A percentile compares a stretch with the other conserved stretches of the same genome.
Conservation (phyloP, 1,140 invertebrate genomes). For the Steinernema khuongi region DNA sequence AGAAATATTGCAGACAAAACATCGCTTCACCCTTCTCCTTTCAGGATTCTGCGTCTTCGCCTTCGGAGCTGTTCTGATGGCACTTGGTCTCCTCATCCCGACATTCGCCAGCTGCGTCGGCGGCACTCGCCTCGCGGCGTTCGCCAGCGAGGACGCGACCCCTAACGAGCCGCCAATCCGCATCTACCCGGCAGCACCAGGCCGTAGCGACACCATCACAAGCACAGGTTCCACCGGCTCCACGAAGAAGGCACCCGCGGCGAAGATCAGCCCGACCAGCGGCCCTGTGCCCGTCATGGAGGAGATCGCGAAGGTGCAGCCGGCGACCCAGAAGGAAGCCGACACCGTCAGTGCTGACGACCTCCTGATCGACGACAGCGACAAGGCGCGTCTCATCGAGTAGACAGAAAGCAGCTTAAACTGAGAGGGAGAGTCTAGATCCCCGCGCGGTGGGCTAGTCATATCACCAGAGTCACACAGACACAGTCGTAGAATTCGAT, state of each 20-base stretch:
- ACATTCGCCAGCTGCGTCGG: conserved; percentile 48
- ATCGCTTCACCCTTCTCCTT: neutral
- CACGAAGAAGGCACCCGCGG: conserved; percentile 33
- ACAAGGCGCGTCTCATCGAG: conserved; percentile 17
- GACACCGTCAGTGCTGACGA: conserved; percentile 15
- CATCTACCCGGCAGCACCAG: conserved; percentile 43
- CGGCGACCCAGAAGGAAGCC: conserved; percentile 41
- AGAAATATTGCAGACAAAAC: neutral
- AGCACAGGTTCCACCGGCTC: conserved; percentile 38
- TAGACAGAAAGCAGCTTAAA: too few relatives aligned
- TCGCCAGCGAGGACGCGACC: conserved; percentile 50
- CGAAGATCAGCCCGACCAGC: conserved; percentile 45
- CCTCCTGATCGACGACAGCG: conserved; percentile 18
- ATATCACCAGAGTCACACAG: neutral
- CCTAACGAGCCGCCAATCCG: conserved; percentile 57
- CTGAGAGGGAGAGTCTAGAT: too few relatives aligned
- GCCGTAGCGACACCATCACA: conserved; percentile 31
- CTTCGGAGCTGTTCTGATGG: conserved; percentile 50
- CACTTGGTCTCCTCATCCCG: conserved; percentile 51
- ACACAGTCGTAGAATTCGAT: neutral
- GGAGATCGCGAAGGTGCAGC: conserved; percentile 53
- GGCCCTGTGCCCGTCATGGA: conserved; percentile 57
- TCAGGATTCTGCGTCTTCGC: conserved; percentile 55
- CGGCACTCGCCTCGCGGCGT: conserved; percentile 42
- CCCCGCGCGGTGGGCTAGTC: neutral